Conservation (phyloP, 2,888 invertebrate genomes). For the Limnephilus rhombicus region DNA sequence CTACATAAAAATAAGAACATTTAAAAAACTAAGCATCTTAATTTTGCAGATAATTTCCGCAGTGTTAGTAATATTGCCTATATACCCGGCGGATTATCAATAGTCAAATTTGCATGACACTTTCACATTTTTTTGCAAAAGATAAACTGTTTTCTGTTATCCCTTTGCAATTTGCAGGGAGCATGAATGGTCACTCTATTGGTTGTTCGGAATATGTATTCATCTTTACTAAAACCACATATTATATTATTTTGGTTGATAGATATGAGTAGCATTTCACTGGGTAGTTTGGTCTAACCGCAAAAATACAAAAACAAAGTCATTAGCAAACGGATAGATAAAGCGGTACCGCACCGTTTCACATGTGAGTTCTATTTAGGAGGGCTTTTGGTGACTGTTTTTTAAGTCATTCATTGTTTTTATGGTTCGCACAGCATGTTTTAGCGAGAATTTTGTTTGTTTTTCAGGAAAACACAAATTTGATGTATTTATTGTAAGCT, state of each 20-base stretch:
- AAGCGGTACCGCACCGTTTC: background rate
- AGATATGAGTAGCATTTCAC: background rate
- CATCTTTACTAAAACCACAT: background rate
- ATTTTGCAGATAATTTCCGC: background rate
- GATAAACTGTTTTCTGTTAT: background rate
- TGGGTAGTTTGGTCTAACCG: background rate
- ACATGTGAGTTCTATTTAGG: background rate
- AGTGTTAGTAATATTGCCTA: background rate
- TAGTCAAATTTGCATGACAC: background rate
- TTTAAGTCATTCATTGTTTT: background rate
- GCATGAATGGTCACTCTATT: background rate
- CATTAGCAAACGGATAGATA: background rate
- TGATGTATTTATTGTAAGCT: background rate
- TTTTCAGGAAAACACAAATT: background rate
- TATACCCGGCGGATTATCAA: background rate
- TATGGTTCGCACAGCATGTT: background rate
- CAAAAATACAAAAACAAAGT: conserved; percentile 19
- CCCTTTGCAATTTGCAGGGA: background rate
- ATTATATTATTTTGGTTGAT: background rate
- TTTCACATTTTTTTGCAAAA: background rate
- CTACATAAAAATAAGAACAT: background rate
- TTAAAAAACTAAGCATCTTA: background rate
- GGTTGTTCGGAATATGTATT: background rate
- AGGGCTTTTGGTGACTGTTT: background rate
- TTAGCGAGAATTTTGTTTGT: background rate